Conservation (phyloP, 2,797 vertebrate species). For the Leucoraja ocellata region DNA sequence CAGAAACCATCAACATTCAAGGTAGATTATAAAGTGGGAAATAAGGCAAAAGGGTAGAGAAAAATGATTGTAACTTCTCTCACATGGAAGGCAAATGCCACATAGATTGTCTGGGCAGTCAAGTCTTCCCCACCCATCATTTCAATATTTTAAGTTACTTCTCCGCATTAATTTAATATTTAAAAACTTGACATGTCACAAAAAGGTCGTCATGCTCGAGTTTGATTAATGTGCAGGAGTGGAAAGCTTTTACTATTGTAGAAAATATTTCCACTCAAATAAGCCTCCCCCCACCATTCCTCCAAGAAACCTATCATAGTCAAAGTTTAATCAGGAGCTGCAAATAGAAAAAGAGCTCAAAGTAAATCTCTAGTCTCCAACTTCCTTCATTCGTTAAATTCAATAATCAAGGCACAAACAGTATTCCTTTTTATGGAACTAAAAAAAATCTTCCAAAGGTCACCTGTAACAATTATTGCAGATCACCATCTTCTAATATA, state of each 20-base stretch:
- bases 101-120: background rate
- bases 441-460: background rate
- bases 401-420: background rate
- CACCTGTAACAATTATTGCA: background rate
- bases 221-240: background rate
- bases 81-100: background rate
- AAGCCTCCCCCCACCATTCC: background rate
- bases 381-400: background rate
- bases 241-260: background rate
- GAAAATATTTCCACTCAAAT: background rate
- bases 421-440: background rate
- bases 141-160: too few species aligned
- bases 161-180: too few species aligned
- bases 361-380: background rate
- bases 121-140: too few species aligned
- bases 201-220: too few species aligned
- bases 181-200: too few species aligned
- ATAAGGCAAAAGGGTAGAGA: background rate
- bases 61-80: background rate
- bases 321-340: background rate
- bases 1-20: background rate
- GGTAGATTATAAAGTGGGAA: background rate
- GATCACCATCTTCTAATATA: background rate
- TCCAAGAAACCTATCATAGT: background rate
- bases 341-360: background rate